Evolutionary conservation across 64 coral and sea anemone genomes (phyloP).

Genomic region (Pocillopora damicornis): DNA sequence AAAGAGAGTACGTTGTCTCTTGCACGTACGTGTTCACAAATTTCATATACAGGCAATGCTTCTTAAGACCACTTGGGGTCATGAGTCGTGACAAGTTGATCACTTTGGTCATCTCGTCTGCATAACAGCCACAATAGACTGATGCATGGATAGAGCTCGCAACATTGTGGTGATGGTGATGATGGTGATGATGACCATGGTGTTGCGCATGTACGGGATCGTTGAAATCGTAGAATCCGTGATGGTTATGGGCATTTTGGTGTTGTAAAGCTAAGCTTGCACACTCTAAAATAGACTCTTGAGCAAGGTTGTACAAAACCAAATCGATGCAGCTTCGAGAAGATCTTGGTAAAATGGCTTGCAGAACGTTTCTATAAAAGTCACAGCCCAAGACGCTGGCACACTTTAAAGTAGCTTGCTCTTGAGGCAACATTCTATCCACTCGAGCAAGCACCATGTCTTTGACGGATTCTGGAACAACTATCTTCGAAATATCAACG

Average conservation of each 20-base stretch:
- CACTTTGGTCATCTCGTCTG: constrained; percentile 78
- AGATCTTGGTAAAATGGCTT: constrained; percentile 78
- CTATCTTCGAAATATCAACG: constrained; percentile 71
- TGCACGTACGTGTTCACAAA: constrained; percentile 91
- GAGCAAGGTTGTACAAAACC: constrained; percentile 80
- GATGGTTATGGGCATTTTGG: constrained; percentile 92
- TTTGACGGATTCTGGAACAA: constrained; percentile 91
- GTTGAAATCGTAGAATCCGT: constrained; percentile 96
- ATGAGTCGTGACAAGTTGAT: constrained; percentile 63
- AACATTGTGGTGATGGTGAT: constrained; percentile 96
- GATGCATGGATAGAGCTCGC: constrained; percentile 78
- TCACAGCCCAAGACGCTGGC: constrained; percentile 73
- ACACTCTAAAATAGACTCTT: constrained; percentile 89
- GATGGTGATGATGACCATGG: constrained; percentile 89
- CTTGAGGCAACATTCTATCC: constrained; percentile 81
- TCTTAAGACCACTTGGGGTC: constrained; percentile 84
- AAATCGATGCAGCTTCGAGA: constrained; percentile 52
- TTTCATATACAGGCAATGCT: constrained; percentile 85
- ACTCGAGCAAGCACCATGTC: constrained; percentile 95
- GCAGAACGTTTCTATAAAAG: constrained; percentile 75
- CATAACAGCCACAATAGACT: constrained; percentile 90
- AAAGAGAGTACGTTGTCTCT: constrained; percentile 83
- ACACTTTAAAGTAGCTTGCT: constrained; percentile 92
- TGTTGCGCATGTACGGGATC: constrained; percentile 76
- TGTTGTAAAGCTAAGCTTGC: constrained; percentile 76